Percentiles rank a stretch among this genome's conserved stretches.
These are phyloP conservation scores for Liparis tanakae DNA, from an alignment of 2,797 vertebrate species.

Conservation along the genomic window DNA sequence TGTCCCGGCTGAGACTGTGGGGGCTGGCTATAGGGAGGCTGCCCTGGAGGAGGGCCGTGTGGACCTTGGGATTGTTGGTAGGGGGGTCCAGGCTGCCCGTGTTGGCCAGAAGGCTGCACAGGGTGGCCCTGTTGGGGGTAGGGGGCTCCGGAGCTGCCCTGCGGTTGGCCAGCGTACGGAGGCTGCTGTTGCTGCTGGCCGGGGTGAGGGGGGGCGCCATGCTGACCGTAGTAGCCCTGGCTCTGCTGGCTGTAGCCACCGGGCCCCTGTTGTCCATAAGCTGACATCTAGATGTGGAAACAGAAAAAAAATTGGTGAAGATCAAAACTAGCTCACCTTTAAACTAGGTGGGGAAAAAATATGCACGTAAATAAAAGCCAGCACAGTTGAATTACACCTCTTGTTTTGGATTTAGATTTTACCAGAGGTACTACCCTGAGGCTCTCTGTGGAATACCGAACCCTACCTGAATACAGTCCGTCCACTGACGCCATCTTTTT, in stretches of 20 bases:
- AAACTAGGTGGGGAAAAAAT: not conserved
- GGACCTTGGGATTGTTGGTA: slow-evolving; percentile 87
- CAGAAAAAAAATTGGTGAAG: slow-evolving; percentile 31
- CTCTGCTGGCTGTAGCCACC: slow-evolving; percentile 90
- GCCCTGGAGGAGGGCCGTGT: slow-evolving; percentile 72
- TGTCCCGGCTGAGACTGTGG: slow-evolving; percentile 80
- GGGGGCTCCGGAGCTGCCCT: slow-evolving; percentile 78
- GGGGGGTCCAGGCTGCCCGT: slow-evolving; percentile 87
- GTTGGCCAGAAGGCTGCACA: slow-evolving; percentile 83
- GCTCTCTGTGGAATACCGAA: slow-evolving; percentile 46
- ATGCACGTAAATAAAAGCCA: slow-evolving; percentile 17
- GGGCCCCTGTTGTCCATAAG: slow-evolving; percentile 94
- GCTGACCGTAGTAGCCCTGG: slow-evolving; percentile 91
- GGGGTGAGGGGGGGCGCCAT: slow-evolving; percentile 86
- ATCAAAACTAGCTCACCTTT: slow-evolving; percentile 1
- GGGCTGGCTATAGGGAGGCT: slow-evolving; percentile 85
- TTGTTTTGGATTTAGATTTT: slow-evolving; percentile 21
- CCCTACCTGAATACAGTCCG: slow-evolving; percentile 33
- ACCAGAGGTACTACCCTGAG: slow-evolving; percentile 28
- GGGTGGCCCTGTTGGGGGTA: slow-evolving; percentile 87
- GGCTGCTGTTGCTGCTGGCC: slow-evolving; percentile 63
- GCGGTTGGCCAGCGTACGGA: slow-evolving; percentile 79
- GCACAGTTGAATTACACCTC: slow-evolving; percentile 1
- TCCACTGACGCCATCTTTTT: slow-evolving; percentile 35
- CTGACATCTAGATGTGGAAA: slow-evolving; percentile 85